phyloP scores from a whole-genome alignment of 1,140 invertebrate genomes.

The Stegodyphus mimosarum region DNA sequence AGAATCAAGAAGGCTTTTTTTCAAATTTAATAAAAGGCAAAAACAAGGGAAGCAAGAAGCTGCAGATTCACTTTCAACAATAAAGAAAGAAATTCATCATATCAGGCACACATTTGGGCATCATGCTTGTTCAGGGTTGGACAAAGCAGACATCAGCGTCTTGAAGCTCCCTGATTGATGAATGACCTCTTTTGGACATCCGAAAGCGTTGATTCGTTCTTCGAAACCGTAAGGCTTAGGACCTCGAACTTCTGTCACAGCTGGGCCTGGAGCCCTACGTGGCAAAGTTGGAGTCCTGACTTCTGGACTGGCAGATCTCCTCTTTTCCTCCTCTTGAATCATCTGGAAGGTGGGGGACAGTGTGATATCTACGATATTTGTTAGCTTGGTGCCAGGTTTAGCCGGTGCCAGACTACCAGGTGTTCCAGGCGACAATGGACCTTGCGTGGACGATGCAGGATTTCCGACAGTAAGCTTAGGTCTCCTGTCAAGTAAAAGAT shows the following conservation, averaged over 20 bases:
- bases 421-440: slow-evolving; percentile 32
- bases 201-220: slow-evolving; percentile 39
- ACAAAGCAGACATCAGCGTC: slow-evolving; percentile 41
- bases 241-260: not conserved
- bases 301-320: slow-evolving; percentile 19
- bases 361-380: slow-evolving; percentile 62
- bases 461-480: slow-evolving; percentile 23
- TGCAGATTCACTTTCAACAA: not conserved
- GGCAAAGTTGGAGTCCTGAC: slow-evolving; percentile 8
- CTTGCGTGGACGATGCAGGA: not conserved
- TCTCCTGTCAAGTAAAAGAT: not conserved
- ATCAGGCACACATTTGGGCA: not conserved
- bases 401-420: slow-evolving; percentile 15
- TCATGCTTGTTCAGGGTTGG: not conserved
- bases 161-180: slow-evolving; percentile 60
- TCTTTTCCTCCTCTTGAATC: slow-evolving; percentile 56
- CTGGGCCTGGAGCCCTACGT: not conserved
- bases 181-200: slow-evolving; percentile 33
- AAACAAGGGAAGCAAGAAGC: not conserved
- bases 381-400: slow-evolving; percentile 31
- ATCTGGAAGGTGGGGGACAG: slow-evolving; percentile 63
- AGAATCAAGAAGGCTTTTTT: not conserved
- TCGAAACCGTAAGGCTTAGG: not conserved
- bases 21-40: not conserved
- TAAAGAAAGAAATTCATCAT: too few relatives aligned